These are phyloP conservation scores for Mesorhabditis sp. DNA, from an alignment of 2,888 invertebrate species.

Conservation along the genomic window DNA sequence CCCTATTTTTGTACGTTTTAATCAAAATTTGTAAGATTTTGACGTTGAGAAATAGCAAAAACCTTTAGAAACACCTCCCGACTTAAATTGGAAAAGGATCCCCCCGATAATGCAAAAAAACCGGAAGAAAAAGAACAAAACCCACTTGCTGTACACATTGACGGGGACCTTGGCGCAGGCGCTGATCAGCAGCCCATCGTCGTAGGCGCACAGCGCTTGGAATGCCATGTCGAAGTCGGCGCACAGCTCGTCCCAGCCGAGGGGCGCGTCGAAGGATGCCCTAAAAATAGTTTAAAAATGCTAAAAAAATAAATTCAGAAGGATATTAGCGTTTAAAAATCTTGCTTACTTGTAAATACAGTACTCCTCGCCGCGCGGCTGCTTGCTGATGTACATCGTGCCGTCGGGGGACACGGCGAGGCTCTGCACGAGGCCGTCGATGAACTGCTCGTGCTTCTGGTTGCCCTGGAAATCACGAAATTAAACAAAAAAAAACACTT, in stretches of 20 bases:
- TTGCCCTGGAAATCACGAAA: constrained; percentile 17
- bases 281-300: constrained; percentile 16
- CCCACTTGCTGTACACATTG: constrained; percentile 49
- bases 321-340: not conserved
- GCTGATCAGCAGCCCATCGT: constrained; percentile 43
- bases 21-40: too few relatives aligned
- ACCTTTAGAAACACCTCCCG: too few relatives aligned
- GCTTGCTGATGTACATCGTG: constrained; percentile 50
- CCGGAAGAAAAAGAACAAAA: constrained; percentile 5
- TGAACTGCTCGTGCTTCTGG: constrained; percentile 47
- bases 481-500: too few relatives aligned
- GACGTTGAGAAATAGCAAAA: too few relatives aligned
- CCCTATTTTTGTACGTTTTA: too few relatives aligned
- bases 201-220: constrained; percentile 37
- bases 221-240: constrained; percentile 25
- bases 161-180: constrained; percentile 36
- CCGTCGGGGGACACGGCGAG: constrained; percentile 33
- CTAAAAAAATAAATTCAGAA: not conserved
- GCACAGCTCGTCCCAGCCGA: constrained; percentile 48
- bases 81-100: too few relatives aligned
- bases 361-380: constrained; percentile 25
- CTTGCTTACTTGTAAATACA: constrained; percentile 10
- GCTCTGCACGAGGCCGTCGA: constrained; percentile 50
- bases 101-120: too few relatives aligned
- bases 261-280: constrained; percentile 44